Conservation (phyloP, 2,113 vertebrate species). For the Melanotaenia duboulayi region DNA sequence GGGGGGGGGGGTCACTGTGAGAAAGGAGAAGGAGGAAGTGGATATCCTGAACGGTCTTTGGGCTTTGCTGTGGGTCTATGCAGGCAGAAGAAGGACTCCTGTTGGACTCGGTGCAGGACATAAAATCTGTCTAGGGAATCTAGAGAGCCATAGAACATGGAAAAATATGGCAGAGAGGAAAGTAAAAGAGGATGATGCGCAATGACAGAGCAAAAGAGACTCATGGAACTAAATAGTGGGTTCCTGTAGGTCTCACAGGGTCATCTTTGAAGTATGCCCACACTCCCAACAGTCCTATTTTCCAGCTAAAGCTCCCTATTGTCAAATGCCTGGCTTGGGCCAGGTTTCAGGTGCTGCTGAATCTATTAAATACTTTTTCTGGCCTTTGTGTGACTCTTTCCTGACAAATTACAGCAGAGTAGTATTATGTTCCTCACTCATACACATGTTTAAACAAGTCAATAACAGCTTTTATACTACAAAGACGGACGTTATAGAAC, state of each 20-base stretch:
- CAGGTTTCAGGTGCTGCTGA: conserved; percentile 37
- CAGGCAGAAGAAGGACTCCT: conserved; percentile 12
- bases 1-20: background rate
- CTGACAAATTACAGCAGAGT: conserved; percentile 38
- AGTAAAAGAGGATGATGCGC: conserved; percentile 18
- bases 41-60: conserved; percentile 26
- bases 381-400: conserved; percentile 28
- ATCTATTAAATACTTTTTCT: conserved; percentile 45
- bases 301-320: conserved; percentile 22
- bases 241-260: conserved; percentile 42
- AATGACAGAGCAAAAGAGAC: conserved; percentile 10
- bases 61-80: conserved; percentile 16
- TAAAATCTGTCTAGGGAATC: conserved; percentile 4
- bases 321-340: conserved; percentile 26
- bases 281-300: conserved; percentile 39
- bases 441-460: conserved; percentile 24
- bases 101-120: conserved; percentile 10
- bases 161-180: background rate
- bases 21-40: background rate
- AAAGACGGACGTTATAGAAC: background rate
- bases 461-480: background rate
- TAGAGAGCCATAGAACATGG: conserved; percentile 16
- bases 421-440: conserved; percentile 1
- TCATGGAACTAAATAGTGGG: conserved; percentile 15
- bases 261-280: conserved; percentile 47